Percentiles rank a stretch among this genome's conserved stretches.
Evolutionary conservation across 2,797 vertebrate species (phyloP).

Genomic region (Microcaecilia unicolor): DNA sequence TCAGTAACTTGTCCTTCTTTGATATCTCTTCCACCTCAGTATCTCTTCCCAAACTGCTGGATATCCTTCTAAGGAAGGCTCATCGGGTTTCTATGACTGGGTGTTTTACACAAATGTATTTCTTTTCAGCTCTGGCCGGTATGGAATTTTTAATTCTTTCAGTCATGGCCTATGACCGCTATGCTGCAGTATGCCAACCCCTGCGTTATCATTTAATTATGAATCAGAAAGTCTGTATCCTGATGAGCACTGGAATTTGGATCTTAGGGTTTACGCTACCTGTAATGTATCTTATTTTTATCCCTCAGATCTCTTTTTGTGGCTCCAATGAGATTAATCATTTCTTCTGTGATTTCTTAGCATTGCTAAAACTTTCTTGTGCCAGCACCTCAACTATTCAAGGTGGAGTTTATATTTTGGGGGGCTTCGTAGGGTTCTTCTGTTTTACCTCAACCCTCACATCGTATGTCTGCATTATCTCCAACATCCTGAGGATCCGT

Average conservation of each 20-base stretch:
- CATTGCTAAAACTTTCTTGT: background rate
- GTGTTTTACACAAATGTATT: slow-evolving; percentile 19
- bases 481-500: background rate
- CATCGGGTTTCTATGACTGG: slow-evolving; percentile 15
- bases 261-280: background rate
- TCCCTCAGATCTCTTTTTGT: background rate
- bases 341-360: background rate
- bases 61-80: slow-evolving; percentile 2
- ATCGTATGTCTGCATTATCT: background rate
- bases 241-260: background rate
- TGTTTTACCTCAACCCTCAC: background rate
- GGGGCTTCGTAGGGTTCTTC: background rate
- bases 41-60: slow-evolving; percentile 11
- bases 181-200: slow-evolving; percentile 10
- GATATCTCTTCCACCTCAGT: slow-evolving; percentile 24
- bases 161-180: slow-evolving; percentile 15
- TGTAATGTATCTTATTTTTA: background rate
- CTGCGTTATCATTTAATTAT: background rate
- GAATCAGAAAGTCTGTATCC: background rate
- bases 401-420: background rate
- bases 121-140: slow-evolving; percentile 17
- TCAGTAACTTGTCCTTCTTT: slow-evolving; percentile 20
- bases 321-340: background rate
- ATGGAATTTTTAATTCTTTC: slow-evolving; percentile 12
- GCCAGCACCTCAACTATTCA: background rate